phyloP scores from a whole-genome alignment of 2,113 vertebrate species.

The Pachycephala philippinensis region DNA sequence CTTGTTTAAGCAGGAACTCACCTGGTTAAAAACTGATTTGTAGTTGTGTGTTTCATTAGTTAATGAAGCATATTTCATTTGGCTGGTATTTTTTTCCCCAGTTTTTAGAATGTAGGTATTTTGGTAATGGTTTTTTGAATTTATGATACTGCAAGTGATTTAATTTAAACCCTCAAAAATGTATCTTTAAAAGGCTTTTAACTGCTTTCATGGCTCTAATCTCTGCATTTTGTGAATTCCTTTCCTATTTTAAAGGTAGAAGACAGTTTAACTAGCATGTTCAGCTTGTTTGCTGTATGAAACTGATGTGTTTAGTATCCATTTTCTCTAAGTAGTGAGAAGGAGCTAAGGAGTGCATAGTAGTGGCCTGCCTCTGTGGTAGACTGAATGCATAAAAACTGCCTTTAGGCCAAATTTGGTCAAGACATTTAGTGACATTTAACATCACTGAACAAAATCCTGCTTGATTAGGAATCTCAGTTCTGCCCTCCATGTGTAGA shows the following conservation, averaged over 20 bases:
- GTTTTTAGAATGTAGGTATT: background rate
- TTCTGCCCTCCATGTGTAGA: background rate
- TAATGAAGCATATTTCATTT: background rate
- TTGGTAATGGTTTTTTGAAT: background rate
- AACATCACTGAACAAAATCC: background rate
- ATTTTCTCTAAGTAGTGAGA: background rate
- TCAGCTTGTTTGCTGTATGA: background rate
- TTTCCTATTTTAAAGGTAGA: background rate
- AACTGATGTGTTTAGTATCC: background rate
- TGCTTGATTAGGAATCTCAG: background rate
- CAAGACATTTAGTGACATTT: background rate
- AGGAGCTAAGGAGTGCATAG: background rate
- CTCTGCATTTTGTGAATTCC: background rate
- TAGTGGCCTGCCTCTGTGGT: background rate
- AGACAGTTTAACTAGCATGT: background rate
- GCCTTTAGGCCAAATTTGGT: background rate
- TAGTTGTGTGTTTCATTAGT: background rate
- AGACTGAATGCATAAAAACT: background rate
- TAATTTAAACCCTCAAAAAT: background rate
- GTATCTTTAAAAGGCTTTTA: background rate
- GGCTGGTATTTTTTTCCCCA: fast-evolving
- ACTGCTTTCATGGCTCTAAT: background rate
- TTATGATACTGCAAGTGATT: background rate
- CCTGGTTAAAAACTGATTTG: background rate
- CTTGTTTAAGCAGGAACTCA: background rate